A percentile compares a stretch with the other conserved stretches of the same genome.
Evolutionary conservation across 1,140 invertebrate genomes (phyloP).

Genomic region (Aphis gossypii): DNA sequence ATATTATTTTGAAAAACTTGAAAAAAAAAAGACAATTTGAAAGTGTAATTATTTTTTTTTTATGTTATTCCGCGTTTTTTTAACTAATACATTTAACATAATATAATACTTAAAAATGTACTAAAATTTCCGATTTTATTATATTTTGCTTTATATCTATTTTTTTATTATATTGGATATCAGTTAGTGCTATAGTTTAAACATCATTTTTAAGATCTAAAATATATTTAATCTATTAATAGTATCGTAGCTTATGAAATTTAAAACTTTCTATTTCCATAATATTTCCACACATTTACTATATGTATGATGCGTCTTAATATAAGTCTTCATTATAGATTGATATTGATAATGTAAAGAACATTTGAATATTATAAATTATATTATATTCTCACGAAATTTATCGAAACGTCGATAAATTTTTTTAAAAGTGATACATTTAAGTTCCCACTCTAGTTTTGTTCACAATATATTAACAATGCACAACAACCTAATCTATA

Average conservation of each 20-base stretch:
- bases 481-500: not conserved
- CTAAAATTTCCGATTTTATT: not conserved
- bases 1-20: not conserved
- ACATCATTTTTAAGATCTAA: not conserved
- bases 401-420: not conserved
- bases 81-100: not conserved
- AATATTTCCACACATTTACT: too few species aligned
- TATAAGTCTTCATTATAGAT: too few species aligned
- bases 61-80: not conserved
- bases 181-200: not conserved
- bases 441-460: not conserved
- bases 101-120: not conserved
- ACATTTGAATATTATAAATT: not conserved
- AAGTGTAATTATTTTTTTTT: conserved; percentile 6
- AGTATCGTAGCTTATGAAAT: not conserved
- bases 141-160: not conserved
- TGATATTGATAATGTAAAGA: too few species aligned
- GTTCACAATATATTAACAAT: not conserved
- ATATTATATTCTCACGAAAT: not conserved
- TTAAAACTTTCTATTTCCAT: too few species aligned
- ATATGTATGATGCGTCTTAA: too few species aligned
- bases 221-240: not conserved
- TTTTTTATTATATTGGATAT: not conserved
- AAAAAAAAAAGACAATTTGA: not conserved
- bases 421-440: not conserved